These are phyloP conservation scores for Dromococcyx pavoninus DNA, from an alignment of 2,797 vertebrate genomes.

Conservation along the genomic window DNA sequence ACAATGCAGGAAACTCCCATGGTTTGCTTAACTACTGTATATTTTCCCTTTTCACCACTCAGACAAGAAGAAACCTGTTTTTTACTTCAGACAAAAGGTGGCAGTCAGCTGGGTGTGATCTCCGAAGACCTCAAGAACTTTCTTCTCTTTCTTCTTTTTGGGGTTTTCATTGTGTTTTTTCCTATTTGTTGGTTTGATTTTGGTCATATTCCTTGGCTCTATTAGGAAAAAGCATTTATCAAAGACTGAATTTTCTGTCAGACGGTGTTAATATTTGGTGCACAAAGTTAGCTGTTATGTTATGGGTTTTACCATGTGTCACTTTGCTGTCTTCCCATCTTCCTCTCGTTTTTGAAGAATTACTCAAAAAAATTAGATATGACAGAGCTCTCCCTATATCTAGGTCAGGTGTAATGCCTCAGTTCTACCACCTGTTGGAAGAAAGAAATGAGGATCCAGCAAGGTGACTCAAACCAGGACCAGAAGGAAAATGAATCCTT, in stretches of 20 bases:
- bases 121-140: background rate
- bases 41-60: background rate
- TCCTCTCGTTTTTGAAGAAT: background rate
- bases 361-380: background rate
- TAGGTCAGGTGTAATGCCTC: background rate
- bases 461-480: background rate
- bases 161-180: background rate
- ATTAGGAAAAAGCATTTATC: background rate
- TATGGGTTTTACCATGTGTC: background rate
- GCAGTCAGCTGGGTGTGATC: background rate
- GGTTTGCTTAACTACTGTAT: background rate
- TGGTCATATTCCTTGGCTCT: background rate
- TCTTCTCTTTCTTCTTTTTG: background rate
- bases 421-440: background rate
- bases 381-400: background rate
- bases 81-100: background rate
- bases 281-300: background rate
- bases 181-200: background rate
- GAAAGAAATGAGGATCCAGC: background rate
- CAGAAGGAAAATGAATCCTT: background rate
- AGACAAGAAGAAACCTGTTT: background rate
- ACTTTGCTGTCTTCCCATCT: background rate
- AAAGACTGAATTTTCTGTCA: background rate
- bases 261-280: background rate
- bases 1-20: background rate